Base-by-base conservation (phyloP, 2,797 vertebrate species). In the Hephaestus fuliginosus region DNA sequence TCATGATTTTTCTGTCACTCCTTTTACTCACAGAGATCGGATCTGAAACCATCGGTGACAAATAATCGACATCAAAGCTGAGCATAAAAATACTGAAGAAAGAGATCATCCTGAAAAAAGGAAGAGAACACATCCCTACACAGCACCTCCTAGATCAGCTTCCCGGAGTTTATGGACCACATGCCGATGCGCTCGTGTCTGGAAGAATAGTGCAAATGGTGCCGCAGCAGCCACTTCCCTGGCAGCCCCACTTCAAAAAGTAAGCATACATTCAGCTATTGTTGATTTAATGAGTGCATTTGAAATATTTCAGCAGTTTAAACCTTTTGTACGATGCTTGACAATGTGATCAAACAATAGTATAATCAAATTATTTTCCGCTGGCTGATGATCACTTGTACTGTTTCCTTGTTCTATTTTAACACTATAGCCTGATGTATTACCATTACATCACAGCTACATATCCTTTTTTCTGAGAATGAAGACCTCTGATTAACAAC, bases 191-290 rank as follows among this genome's bases (percentile, higher is more conserved):
- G 30, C 30, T 5, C 44, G 55, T 58, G 76, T 18, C 41, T 79
- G 66, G 46, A 36, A 55, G 67, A 83, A 55, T 2, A 67, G 86
- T 44, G 74, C 92, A 91, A 88, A 94, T 94, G 93, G 86, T 92
- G 86, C 82, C n/a, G 77, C 85, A 61, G 87, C 84, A 83, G 82
- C 83, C 81, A 69, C 80, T 66, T 51, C 71, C 85, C 87, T 89
- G 86, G 88, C 81, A 88, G 83, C 92, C 90, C 89, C 89, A 85
- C 92, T 91, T 91, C 82, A 91, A 85, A 85, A 92, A 83, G 93
- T 94, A 83, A 91, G 91, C 12, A 64, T 5, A 22, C 36, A 13
- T 74, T 78, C 6, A 14, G 2, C 22, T 61, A 12, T 44, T 62
- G 52, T 49, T 51, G 4, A 68, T 86, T 76, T 46, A 20, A 2